A percentile compares a stretch with the other conserved stretches of the same genome.
Evolutionary conservation across 2,113 vertebrate species (phyloP).

Genomic region (Ascaphus truei): DNA sequence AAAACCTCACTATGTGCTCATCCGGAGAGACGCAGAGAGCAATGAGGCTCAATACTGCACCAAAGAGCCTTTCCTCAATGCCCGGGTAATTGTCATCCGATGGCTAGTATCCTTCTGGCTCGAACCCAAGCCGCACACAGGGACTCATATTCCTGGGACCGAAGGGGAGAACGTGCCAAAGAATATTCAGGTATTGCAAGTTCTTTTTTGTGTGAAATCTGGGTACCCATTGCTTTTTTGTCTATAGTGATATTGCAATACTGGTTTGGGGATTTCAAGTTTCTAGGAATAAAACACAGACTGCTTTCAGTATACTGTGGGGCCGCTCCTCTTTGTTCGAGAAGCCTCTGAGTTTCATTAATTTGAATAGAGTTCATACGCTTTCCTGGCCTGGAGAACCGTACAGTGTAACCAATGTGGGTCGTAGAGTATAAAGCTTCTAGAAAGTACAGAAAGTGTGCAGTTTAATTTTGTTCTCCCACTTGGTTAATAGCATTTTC

Average conservation of each 20-base stretch:
- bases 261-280: background rate
- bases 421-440: no score
- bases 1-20: slow-evolving; percentile 88
- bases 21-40: slow-evolving; percentile 89
- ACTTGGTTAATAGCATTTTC: no score
- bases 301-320: slow-evolving; percentile 16
- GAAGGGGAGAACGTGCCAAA: slow-evolving; percentile 96
- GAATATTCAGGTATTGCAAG: slow-evolving; percentile 88
- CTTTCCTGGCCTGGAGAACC: no score
- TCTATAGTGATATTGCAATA: background rate
- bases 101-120: slow-evolving; percentile 99
- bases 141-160: slow-evolving; percentile 88
- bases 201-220: background rate
- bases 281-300: background rate
- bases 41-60: slow-evolving; percentile 89
- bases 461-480: no score
- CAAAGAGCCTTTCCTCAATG: slow-evolving; percentile 95
- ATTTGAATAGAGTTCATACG: no score
- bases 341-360: no score
- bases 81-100: slow-evolving; percentile 93
- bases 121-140: slow-evolving; percentile 84
- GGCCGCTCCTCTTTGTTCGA: no score
- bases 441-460: no score
- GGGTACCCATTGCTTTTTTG: background rate
- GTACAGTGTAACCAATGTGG: no score